Base-by-base conservation (phyloP, 2,797 vertebrate species). In the Allobates femoralis region DNA sequence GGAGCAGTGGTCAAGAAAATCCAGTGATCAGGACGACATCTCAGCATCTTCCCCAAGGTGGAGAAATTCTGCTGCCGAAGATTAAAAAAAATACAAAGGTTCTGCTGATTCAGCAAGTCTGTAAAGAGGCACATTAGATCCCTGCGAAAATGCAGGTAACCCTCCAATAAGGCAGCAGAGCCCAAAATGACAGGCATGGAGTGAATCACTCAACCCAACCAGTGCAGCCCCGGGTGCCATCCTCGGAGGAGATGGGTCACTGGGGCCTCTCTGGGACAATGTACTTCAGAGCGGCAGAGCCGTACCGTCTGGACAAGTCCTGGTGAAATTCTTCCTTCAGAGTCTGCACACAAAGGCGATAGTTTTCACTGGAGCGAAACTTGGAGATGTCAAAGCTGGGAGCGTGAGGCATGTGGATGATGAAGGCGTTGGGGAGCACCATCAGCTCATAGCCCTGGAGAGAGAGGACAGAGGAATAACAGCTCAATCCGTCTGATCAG, bases 251-350 rank as follows among this genome's bases (percentile, higher is more conserved):
- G 15, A 23, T 0, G 0, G 37, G 0, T 89, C 84, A 91, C 41
- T 90, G 90, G 92, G 92, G 96, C 92, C 96, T 96, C 94, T 98
- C 96, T 0, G 96, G 97, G 0, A 97, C 97, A 92, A 99, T 97
- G 94, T 99, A 99, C 94, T 98, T 99, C 79, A 99, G 97, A 3
- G 98, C 98, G 0, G 96, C 95, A 1, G 98, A 95, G 26, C 98
- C 98, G 0, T 99, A 97, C 74, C 94, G 96, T 81, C 98, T 94
- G 0, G 98, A 99, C 92, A 99, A 90, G 92, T 99, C 97, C 93
- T 99, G 98, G 90, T 97, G 98, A 92, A 99, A 99, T 91, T 98
- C 98, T 0, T 99, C 97, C 90, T 97, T 97, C 85, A 99, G 94
- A 0, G 95, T 96, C 92, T 93, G 95, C 26, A 99, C 94, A 91